These are phyloP conservation scores for Eudorcas thomsonii DNA, from an alignment of 2,113 vertebrate species.

Conservation along the genomic window DNA sequence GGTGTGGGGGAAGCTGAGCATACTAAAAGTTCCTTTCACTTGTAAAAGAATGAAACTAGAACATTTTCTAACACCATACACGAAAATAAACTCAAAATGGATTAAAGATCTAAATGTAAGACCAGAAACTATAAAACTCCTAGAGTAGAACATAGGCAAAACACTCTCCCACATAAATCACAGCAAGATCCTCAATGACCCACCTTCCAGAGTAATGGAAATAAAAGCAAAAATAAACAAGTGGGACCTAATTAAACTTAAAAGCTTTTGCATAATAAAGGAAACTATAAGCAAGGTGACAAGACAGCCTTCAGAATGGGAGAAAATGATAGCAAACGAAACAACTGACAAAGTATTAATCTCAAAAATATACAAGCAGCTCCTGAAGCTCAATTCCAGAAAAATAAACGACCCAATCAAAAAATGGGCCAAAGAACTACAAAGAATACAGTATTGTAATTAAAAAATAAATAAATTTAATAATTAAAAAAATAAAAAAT, in stretches of 20 bases:
- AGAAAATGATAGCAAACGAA: not conserved
- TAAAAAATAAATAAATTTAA: too few relatives aligned
- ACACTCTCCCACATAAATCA: not conserved
- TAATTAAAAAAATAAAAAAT: too few relatives aligned
- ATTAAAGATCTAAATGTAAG: not conserved
- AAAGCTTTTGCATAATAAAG: not conserved
- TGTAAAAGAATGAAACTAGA: not conserved
- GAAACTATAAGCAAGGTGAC: not conserved
- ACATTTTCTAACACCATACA: not conserved
- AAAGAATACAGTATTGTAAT: too few relatives aligned
- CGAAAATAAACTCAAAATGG: not conserved
- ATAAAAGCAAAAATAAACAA: not conserved
- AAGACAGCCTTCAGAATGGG: not conserved
- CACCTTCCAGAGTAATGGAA: not conserved
- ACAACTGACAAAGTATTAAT: not conserved
- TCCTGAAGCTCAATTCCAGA: not conserved
- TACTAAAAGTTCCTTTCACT: not conserved
- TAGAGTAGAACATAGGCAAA: not conserved
- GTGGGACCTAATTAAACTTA: not conserved
- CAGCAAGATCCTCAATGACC: not conserved
- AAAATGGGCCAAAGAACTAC: not conserved
- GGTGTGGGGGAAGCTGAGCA: too few relatives aligned
- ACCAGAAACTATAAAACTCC: not conserved
- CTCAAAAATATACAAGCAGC: not conserved
- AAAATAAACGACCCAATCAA: not conserved